Percentiles rank a stretch among this genome's conserved stretches.
Conservation (phyloP, 2,113 vertebrate genomes). For the Hucho hucho region DNA sequence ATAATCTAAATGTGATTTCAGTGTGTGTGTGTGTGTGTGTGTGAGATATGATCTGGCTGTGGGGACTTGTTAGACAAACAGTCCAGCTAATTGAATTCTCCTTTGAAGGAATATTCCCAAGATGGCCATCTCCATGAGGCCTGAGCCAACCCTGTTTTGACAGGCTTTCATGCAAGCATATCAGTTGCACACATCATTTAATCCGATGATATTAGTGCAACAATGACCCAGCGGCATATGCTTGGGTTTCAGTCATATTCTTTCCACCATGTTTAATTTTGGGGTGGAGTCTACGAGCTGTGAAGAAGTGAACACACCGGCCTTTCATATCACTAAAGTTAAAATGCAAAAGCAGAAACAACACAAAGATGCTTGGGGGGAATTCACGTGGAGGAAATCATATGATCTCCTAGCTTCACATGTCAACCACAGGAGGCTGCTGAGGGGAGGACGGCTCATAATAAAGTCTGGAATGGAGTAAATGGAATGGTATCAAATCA, state of each 20-base stretch:
- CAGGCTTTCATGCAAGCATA: constrained; percentile 33
- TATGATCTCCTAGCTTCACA: too few species aligned
- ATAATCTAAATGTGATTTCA: too few species aligned
- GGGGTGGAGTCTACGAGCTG: not conserved
- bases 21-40: not conserved
- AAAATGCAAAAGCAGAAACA: not conserved
- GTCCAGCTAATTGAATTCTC: constrained; percentile 50
- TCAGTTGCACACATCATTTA: constrained; percentile 40
- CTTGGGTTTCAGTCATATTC: constrained; percentile 3
- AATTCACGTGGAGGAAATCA: not conserved
- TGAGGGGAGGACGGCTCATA: not conserved
- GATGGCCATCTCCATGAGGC: constrained; percentile 28
- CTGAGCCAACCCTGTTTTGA: constrained; percentile 4
- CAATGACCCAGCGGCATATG: constrained; percentile 10
- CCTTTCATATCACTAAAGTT: too few species aligned
- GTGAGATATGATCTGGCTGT: constrained; percentile 27
- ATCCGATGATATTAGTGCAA: constrained; percentile 18
- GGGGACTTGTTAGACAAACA: constrained; percentile 39
- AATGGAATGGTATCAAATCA: too few species aligned
- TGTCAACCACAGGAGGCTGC: not conserved
- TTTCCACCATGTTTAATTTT: not conserved
- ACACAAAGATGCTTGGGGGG: not conserved
- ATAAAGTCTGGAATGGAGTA: too few species aligned
- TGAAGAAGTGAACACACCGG: too few species aligned
- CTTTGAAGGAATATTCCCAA: constrained; percentile 36